Evolutionary conservation across 2,888 invertebrate genomes (phyloP).

Genomic region (Eledona agricola): DNA sequence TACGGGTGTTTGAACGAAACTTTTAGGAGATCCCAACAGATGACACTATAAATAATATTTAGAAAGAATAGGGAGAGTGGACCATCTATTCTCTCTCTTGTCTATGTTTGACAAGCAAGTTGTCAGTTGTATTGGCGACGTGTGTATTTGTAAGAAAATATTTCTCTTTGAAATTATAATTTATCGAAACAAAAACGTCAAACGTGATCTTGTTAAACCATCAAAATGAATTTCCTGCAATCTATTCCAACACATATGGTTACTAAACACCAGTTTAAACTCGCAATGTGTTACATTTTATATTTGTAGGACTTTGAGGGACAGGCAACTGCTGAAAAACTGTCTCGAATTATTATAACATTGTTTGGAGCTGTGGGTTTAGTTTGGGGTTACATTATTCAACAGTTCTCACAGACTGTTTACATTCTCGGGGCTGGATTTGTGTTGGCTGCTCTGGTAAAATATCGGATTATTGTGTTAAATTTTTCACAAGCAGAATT

Average conservation of each 20-base stretch:
- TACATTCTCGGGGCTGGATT: slow-evolving; percentile 93
- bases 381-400: slow-evolving; percentile 91
- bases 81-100: too few relatives aligned
- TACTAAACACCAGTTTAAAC: slow-evolving; percentile 44
- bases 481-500: slow-evolving; percentile 61
- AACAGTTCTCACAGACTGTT: slow-evolving; percentile 95
- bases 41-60: too few relatives aligned
- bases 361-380: slow-evolving; percentile 91
- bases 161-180: too few relatives aligned
- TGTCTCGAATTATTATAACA: slow-evolving; percentile 89
- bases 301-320: slow-evolving; percentile 83
- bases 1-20: too few relatives aligned
- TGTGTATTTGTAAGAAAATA: too few relatives aligned
- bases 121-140: too few relatives aligned
- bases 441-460: slow-evolving; percentile 82
- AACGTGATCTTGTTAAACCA: not conserved
- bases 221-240: slow-evolving; percentile 57
- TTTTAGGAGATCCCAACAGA: too few relatives aligned
- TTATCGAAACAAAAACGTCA: not conserved
- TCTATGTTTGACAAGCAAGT: too few relatives aligned
- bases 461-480: slow-evolving; percentile 58
- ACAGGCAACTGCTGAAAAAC: slow-evolving; percentile 87
- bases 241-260: slow-evolving; percentile 63
- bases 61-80: too few relatives aligned
- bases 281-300: slow-evolving; percentile 32